Conservation (phyloP, 2,113 vertebrate species). For the Salvelinus alpinus region DNA sequence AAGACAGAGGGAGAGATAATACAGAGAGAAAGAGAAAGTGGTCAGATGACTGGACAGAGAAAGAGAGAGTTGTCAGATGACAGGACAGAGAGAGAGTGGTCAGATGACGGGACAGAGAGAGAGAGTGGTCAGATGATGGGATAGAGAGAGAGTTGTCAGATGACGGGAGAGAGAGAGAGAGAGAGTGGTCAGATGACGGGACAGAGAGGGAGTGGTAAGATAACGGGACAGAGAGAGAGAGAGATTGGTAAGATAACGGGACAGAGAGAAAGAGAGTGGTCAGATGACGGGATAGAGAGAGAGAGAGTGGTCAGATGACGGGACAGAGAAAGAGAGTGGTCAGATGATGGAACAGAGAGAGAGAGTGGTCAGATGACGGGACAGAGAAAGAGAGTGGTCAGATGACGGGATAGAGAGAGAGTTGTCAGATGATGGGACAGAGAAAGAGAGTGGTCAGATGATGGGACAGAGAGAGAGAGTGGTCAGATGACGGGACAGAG, state of each 20-base stretch:
- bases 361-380: too few species aligned
- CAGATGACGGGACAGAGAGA: too few species aligned
- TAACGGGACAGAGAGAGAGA: too few species aligned
- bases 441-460: not conserved
- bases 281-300: not conserved
- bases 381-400: not conserved
- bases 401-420: constrained; percentile 8
- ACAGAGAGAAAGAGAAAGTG: not conserved
- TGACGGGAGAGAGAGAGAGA: too few species aligned
- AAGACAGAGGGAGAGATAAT: not conserved
- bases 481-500: not conserved
- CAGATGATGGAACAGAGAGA: not conserved
- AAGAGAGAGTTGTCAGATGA: not conserved
- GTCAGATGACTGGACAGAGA: constrained; percentile 1
- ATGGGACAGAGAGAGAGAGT: not conserved
- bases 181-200: too few species aligned
- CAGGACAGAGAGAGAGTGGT: not conserved
- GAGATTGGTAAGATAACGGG: too few species aligned
- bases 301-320: not conserved
- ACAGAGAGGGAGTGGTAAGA: not conserved
- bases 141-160: too few species aligned
- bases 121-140: too few species aligned
- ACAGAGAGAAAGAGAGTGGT: too few species aligned
- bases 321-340: not conserved
- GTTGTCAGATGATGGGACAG: not conserved